These are phyloP conservation scores for Conomelus anceps DNA, from an alignment of 2,888 invertebrate species.

Conservation along the genomic window DNA sequence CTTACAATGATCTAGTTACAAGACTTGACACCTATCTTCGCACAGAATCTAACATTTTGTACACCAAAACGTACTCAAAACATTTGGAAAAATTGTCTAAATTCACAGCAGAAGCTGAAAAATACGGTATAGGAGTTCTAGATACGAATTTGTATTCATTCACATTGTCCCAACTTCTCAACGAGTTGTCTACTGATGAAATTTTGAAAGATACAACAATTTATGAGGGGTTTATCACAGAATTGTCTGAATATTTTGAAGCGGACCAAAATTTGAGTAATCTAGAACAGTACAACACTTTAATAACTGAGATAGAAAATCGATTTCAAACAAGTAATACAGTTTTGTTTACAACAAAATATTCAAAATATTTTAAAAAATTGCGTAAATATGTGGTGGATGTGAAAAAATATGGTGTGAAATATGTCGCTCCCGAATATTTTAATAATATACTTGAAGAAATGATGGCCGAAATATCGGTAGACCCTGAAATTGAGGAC, in stretches of 20 bases:
- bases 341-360: not conserved
- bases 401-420: not conserved
- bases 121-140: not conserved
- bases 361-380: not conserved
- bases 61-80: not conserved
- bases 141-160: not conserved
- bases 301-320: not conserved
- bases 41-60: not conserved
- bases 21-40: not conserved
- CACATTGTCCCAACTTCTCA: not conserved
- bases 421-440: not conserved
- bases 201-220: not conserved
- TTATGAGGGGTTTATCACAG: not conserved
- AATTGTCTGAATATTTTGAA: not conserved
- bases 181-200: not conserved
- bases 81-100: not conserved
- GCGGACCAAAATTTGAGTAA: not conserved
- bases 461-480: not conserved
- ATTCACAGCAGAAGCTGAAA: not conserved
- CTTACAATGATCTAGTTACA: not conserved
- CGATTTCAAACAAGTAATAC: not conserved
- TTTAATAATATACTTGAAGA: not conserved
- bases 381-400: not conserved
- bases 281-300: not conserved
- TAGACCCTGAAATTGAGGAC: not conserved